Evolutionary conservation across 2,888 invertebrate genomes (phyloP).

Genomic region (Timema podura): DNA sequence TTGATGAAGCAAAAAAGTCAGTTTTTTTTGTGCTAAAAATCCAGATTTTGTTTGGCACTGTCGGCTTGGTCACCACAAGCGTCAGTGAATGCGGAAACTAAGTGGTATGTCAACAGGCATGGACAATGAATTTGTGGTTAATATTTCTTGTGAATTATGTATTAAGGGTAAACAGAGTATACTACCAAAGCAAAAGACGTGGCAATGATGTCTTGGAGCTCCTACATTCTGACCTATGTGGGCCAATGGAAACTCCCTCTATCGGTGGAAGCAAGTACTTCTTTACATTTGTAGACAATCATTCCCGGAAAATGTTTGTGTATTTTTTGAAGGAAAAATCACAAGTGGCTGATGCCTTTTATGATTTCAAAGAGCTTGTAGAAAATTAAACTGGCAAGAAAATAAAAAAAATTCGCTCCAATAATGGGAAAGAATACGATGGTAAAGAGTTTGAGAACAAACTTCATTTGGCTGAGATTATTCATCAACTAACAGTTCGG

Average conservation of each 20-base stretch:
- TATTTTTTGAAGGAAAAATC: conserved; percentile 5
- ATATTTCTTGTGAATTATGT: neutral
- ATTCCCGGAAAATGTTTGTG: neutral
- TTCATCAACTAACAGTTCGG: neutral
- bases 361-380: neutral
- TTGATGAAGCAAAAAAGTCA: neutral
- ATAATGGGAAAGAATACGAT: neutral
- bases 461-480: neutral
- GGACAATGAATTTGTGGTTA: neutral
- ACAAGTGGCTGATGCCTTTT: neutral
- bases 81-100: neutral
- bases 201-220: neutral
- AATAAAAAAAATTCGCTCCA: neutral
- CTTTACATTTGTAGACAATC: neutral
- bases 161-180: neutral
- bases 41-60: neutral
- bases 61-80: neutral
- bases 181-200: neutral
- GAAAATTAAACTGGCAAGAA: neutral
- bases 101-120: neutral
- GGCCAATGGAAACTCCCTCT: conserved; percentile 1
- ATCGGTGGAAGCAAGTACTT: neutral
- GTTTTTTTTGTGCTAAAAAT: neutral
- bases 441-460: neutral
- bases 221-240: too few species aligned